Base-by-base conservation (phyloP, 2,113 vertebrate species). In the Stegostoma tigrinum region DNA sequence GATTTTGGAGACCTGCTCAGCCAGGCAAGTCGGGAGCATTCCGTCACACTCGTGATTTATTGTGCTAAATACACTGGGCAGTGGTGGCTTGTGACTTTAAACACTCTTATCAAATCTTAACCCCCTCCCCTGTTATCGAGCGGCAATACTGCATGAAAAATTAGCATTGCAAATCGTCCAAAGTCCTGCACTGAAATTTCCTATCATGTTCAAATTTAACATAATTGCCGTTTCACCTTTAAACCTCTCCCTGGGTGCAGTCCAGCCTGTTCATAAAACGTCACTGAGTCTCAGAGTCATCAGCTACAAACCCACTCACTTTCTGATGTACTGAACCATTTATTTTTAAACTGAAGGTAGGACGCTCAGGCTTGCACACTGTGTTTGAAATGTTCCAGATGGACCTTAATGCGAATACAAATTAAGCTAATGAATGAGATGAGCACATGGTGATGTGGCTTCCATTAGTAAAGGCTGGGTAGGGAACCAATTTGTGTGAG, bases 391-490 rank as follows among this genome's bases (percentile, higher is more conserved):
- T 91, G 89, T 91, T 91, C 89, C 89, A 91, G 89, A 64, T 91
- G 55, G 89, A 34, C 30, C 12, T 91, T 91, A 91, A 91, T 91
- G 55, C 61, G 89, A 61, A 91, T 91, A 61, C 61, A 91, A 91
- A 91, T 91, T 91, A 91, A 34, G 89, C 89, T 91, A 91, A 91
- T 91, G 89, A 66, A 91, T 91, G 55, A 91, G 55, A 66, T 66
- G 87, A 34, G 87, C 87, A 90, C 52, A 90, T 90, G 87, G 87
- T 8, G 48, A 90, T 64, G 55, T 91, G 55, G 7, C 64, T 15
- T 66, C 55, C 89, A 91, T 91, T 90, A 90, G 87, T 15, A 90
- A 90, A 90, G 87, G 27, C 52, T 34, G 89, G 38, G 66, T 66
- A 89, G 55, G 30, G 89, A 91, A 91, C n/a, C 89, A 90, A 87